Conservation (phyloP, 2,888 invertebrate genomes). For the Synanthedon vespiformis region DNA sequence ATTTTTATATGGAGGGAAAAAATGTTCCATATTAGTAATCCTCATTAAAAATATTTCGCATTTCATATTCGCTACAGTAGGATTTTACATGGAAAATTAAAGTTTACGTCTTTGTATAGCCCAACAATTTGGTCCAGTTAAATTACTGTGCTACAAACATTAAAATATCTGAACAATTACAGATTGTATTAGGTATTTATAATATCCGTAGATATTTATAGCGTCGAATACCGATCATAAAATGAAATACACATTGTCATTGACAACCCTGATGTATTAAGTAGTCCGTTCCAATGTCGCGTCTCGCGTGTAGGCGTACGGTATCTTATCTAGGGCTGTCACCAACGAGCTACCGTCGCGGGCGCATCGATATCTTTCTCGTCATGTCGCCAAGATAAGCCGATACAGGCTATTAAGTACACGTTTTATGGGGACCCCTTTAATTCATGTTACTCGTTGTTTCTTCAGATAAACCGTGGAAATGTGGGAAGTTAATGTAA, state of each 20-base stretch:
- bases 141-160: too few relatives aligned
- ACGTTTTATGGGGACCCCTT: constrained; percentile 20
- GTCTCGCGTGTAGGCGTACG: constrained; percentile 15
- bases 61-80: too few relatives aligned
- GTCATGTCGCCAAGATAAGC: constrained; percentile 39
- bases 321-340: constrained; percentile 43
- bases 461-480: neutral
- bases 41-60: too few relatives aligned
- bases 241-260: neutral
- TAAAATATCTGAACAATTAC: too few relatives aligned
- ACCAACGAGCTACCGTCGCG: constrained; percentile 27
- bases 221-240: too few relatives aligned
- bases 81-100: too few relatives aligned
- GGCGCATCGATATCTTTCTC: constrained; percentile 28
- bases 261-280: constrained; percentile 1
- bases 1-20: too few relatives aligned
- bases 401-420: constrained; percentile 35
- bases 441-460: neutral
- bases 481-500: neutral
- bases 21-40: too few relatives aligned
- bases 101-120: too few relatives aligned
- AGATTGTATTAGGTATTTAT: too few relatives aligned
- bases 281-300: constrained; percentile 14
- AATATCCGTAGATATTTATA: too few relatives aligned
- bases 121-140: too few relatives aligned